phyloP scores from a whole-genome alignment of 2,113 vertebrate species.

The Merops nubicus region DNA sequence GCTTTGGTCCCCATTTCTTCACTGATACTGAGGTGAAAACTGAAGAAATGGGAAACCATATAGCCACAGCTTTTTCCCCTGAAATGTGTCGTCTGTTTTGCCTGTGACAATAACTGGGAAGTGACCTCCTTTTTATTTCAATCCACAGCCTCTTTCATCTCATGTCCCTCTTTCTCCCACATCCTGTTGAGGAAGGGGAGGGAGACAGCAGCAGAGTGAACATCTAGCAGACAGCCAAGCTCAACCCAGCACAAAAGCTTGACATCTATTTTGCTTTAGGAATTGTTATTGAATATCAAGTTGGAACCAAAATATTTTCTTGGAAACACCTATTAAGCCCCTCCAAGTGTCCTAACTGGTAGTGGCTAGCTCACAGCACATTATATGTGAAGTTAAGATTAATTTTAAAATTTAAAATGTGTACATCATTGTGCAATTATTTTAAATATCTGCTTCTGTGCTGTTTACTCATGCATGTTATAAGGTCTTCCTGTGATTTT shows the following conservation, averaged over 20 bases:
- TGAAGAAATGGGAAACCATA: not conserved
- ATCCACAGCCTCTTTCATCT: not conserved
- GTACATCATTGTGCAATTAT: not conserved
- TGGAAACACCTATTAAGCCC: not conserved
- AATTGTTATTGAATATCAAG: not conserved
- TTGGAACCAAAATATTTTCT: not conserved
- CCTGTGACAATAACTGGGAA: not conserved
- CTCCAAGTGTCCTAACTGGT: not conserved
- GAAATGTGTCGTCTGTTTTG: not conserved
- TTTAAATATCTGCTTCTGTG: not conserved
- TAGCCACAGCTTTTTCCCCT: not conserved
- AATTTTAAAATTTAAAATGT: not conserved
- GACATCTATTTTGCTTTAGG: not conserved
- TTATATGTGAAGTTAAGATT: not conserved
- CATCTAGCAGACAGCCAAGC: not conserved
- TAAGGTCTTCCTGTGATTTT: not conserved
- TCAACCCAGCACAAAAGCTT: not conserved
- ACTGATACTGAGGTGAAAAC: not conserved
- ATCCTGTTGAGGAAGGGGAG: not conserved
- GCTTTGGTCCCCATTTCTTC: not conserved
- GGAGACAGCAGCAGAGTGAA: fast-evolving
- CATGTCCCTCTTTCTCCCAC: not conserved
- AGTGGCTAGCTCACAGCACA: not conserved
- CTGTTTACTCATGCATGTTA: not conserved
- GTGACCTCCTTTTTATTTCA: not conserved